A percentile compares a stretch with the other conserved stretches of the same genome.
These are phyloP conservation scores for Nixonia krombeini DNA, from an alignment of 1,140 invertebrate species.

Conservation along the genomic window DNA sequence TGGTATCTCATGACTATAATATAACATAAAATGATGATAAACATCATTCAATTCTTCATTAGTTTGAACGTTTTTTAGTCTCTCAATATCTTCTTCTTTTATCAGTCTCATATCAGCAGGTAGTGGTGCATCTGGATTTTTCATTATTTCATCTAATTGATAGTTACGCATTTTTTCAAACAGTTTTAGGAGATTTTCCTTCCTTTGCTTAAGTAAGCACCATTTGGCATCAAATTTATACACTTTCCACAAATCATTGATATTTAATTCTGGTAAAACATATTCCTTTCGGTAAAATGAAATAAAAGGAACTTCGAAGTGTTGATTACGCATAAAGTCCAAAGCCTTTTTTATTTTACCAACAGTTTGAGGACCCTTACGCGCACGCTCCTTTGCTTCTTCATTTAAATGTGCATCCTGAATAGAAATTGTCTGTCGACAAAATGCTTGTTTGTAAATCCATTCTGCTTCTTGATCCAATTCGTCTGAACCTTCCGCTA, in stretches of 20 bases:
- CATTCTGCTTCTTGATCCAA: slow-evolving; percentile 96
- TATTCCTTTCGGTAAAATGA: slow-evolving; percentile 99
- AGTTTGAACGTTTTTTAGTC: slow-evolving; percentile 85
- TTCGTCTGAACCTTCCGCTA: slow-evolving; percentile 88
- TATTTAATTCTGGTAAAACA: slow-evolving; percentile 93
- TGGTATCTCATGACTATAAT: slow-evolving; percentile 90
- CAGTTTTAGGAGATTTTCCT: slow-evolving; percentile 85
- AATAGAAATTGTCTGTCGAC: slow-evolving; percentile 83
- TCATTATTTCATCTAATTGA: slow-evolving; percentile 88
- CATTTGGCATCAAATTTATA: slow-evolving; percentile 97
- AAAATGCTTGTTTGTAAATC: slow-evolving; percentile 97
- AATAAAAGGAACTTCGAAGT: slow-evolving; percentile 97
- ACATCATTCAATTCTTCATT: slow-evolving; percentile 93
- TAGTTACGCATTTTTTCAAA: slow-evolving; percentile 95
- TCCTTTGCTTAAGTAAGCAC: slow-evolving; percentile 92
- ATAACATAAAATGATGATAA: slow-evolving; percentile 93
- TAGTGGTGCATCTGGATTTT: slow-evolving; percentile 86
- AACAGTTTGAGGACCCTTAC: slow-evolving; percentile 78
- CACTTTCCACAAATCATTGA: slow-evolving; percentile 97
- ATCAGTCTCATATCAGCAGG: slow-evolving; percentile 87
- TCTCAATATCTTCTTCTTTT: slow-evolving; percentile 90
- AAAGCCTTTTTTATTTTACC: slow-evolving; percentile 94
- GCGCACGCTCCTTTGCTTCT: slow-evolving; percentile 74
- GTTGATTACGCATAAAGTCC: slow-evolving; percentile 96
- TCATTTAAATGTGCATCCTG: slow-evolving; percentile 77